Conservation (phyloP, 2,797 vertebrate genomes). For the Schizopygopsis pylzovi region DNA sequence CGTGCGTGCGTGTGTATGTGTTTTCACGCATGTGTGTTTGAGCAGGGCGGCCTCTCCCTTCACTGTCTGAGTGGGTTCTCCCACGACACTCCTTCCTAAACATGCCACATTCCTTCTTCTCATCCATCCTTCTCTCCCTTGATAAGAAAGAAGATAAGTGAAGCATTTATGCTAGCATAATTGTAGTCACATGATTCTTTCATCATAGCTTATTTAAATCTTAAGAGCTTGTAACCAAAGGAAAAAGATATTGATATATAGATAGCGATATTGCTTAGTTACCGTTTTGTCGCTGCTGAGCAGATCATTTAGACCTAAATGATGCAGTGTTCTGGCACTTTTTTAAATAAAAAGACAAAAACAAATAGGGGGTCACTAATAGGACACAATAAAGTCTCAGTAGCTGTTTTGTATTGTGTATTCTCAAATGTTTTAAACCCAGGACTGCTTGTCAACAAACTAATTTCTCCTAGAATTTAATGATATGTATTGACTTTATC, state of each 20-base stretch:
- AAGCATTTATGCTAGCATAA: slow-evolving; percentile 2
- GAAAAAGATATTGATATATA: slow-evolving; percentile 1
- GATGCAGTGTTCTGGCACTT: neutral
- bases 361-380: neutral
- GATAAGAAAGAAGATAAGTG: slow-evolving; percentile 4
- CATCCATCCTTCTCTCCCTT: slow-evolving; percentile 47
- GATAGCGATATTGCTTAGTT: neutral
- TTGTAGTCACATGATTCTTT: neutral
- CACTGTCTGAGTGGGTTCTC: slow-evolving; percentile 49
- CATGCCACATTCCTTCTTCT: slow-evolving; percentile 51
- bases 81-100: slow-evolving; percentile 42
- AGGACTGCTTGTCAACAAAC: neutral
- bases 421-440: neutral
- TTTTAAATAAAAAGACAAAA: neutral
- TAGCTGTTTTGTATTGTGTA: slow-evolving; percentile 3
- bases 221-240: neutral
- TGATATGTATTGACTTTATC: too few species aligned
- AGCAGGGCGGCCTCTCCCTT: slow-evolving; percentile 49
- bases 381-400: neutral
- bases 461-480: too few species aligned
- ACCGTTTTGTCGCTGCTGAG: neutral
- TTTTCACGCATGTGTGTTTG: slow-evolving; percentile 13
- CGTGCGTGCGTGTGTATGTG: slow-evolving; percentile 43
- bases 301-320: neutral
- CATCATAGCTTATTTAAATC: neutral